Conservation (phyloP, 2,113 vertebrate genomes). For the Neolamprologus modestus region DNA sequence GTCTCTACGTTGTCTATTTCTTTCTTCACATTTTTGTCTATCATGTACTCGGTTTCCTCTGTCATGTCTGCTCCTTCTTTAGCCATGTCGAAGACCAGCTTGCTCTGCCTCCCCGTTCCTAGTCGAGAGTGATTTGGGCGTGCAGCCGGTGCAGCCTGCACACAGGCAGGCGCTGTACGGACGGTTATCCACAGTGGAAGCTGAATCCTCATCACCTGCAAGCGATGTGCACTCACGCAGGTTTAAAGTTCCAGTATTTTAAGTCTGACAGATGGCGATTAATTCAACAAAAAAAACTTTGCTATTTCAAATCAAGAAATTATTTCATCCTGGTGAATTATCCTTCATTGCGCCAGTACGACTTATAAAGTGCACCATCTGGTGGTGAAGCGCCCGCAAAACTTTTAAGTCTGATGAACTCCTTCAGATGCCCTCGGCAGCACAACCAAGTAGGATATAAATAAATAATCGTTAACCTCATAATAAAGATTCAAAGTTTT, state of each 20-base stretch:
- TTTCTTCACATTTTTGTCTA: constrained; percentile 74
- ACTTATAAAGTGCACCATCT: constrained; percentile 28
- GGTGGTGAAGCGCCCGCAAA: not conserved
- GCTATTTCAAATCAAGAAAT: not conserved
- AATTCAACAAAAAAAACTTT: not conserved
- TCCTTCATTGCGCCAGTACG: not conserved
- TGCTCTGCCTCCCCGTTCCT: constrained; percentile 10
- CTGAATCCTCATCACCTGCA: not conserved
- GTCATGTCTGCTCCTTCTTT: constrained; percentile 84
- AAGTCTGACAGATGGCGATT: not conserved
- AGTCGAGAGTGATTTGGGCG: constrained; percentile 28
- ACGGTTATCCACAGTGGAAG: not conserved
- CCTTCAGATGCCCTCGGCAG: not conserved
- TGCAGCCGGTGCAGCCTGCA: constrained; percentile 19
- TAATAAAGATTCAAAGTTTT: not conserved
- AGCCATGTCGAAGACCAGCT: constrained; percentile 73
- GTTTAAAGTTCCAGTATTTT: not conserved
- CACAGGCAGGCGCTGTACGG: not conserved
- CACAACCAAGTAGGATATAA: not conserved
- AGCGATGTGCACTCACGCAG: not conserved
- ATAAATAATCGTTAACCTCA: not conserved
- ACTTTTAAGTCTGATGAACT: not conserved
- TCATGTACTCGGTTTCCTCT: constrained; percentile 92
- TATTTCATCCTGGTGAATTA: not conserved
- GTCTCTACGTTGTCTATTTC: constrained; percentile 65